A percentile compares a stretch with the other conserved stretches of the same genome.
Conservation (phyloP, 2,888 invertebrate genomes). For the Tanypteryx hageni region DNA sequence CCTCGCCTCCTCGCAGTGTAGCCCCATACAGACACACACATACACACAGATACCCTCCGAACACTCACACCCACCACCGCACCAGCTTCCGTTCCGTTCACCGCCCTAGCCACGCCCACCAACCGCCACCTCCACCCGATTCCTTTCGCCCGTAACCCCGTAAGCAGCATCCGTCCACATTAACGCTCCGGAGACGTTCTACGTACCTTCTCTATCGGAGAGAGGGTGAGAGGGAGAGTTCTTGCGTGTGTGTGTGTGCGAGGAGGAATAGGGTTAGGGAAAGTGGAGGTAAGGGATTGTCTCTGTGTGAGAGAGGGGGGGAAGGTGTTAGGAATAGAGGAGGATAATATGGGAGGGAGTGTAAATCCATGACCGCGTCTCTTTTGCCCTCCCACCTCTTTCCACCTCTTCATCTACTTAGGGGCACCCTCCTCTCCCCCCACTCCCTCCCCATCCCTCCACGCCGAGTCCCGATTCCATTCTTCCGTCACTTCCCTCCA, state of each 20-base stretch:
- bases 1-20: too few species aligned
- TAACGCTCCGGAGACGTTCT: neutral
- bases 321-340: too few species aligned
- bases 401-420: neutral
- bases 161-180: conserved; percentile 17
- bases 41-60: too few species aligned
- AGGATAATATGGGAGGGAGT: too few species aligned
- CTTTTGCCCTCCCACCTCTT: too few species aligned
- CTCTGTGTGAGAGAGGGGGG: too few species aligned
- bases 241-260: neutral
- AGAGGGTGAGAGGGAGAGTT: neutral
- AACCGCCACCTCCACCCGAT: neutral
- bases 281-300: too few species aligned
- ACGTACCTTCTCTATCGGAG: neutral
- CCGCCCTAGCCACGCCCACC: conserved; percentile 4
- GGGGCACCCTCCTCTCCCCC: neutral
- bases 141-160: too few species aligned
- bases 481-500: neutral
- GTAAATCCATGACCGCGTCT: too few species aligned
- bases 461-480: neutral
- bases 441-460: neutral
- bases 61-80: neutral
- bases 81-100: conserved; percentile 18
- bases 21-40: too few species aligned
- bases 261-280: too few species aligned